Conservation (phyloP, 2,113 vertebrate species). For the Oryctolagus cuniculus region mOryCun1.1 NC_091432.1:90544501-90545000, state of each 20-base stretch:
- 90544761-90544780: no score
- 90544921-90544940: no score
- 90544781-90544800: no score
- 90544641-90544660: not conserved
- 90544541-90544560: slow-evolving; percentile 63
- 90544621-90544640: not conserved
- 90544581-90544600: slow-evolving; percentile 29
- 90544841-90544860: no score
- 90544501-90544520: slow-evolving; percentile 70
- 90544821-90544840: no score
- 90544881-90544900: no score
- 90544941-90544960: no score
- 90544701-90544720: slow-evolving; percentile 41
- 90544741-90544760: slow-evolving; percentile 36
- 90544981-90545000: no score
- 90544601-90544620: not conserved
- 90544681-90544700: not conserved
- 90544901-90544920: no score
- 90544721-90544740: slow-evolving; percentile 44
- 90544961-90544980: no score
- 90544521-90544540: slow-evolving; percentile 78
- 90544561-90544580: slow-evolving; percentile 65
- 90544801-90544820: no score
- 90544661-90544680: slow-evolving; percentile 22
- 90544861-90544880: no score